Base-by-base conservation (phyloP, 2,888 invertebrate genomes). In the Calephelis perditalis region DNA sequence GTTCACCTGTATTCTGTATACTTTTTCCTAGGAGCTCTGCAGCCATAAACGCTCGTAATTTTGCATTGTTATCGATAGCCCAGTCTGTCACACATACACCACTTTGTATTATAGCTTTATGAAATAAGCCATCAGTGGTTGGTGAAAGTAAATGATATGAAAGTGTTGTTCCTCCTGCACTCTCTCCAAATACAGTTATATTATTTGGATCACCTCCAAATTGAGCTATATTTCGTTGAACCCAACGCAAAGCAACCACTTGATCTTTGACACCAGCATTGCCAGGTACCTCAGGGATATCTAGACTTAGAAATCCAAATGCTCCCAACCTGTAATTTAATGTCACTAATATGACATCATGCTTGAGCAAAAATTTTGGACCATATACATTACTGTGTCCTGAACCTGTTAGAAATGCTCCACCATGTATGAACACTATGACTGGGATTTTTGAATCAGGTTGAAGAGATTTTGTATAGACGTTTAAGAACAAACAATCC, bases 211-310 rank as follows among this genome's bases (percentile, higher is more conserved):
- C 78, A 2, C 84, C 85, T 9, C 85, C 85, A 62, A 85, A 84
- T 10, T 73, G 65, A 3, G 60, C 68, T 47, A 84, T 83, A 57
- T 84, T 84, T 8, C 76, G 70, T 62, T 79, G 77, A 0, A 84
- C 65, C 84, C 84, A 84, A 26, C 72, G 73, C 9, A 84, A 61
- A 4, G 83, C 84, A 15, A 74, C 67, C 0, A 81, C 79, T 70
- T 85, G 84, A 61, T 86, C 86, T 63, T 84, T 86, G 64, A 86
- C 72, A 0, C 84, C 86, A 54, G 83, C 82, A 58, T 85, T 86
- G 0, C 86, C 86, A 0, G 85, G 82, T 0, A 79, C 82, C 68
- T 84, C 84, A 66, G 59, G 72, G 66, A 57, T 79, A 45, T 73
- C 79, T 15, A 83, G 62, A 60, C 74, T 75, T 3, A 83, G 70